Conservation (phyloP, 2,888 invertebrate species). For the Phragmatobia fuliginosa region DNA sequence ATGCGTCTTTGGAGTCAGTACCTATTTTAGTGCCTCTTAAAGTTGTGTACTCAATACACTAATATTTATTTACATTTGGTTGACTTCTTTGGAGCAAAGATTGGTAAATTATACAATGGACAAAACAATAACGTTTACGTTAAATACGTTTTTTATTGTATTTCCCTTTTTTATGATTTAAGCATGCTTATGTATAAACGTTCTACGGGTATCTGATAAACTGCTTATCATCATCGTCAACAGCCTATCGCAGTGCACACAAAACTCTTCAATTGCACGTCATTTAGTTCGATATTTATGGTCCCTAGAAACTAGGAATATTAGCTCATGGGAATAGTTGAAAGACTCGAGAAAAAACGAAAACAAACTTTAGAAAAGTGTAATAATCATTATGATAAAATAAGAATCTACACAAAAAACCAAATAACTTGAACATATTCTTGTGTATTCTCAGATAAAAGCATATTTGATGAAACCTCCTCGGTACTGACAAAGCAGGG, state of each 20-base stretch:
- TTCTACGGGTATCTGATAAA: neutral
- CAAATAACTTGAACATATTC: too few species aligned
- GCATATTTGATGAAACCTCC: neutral
- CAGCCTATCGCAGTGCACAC: too few species aligned
- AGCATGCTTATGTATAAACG: neutral
- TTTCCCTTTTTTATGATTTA: neutral
- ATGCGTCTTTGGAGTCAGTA: slow-evolving; percentile 22
- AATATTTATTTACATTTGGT: neutral
- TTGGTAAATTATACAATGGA: neutral
- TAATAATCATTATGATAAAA: too few species aligned
- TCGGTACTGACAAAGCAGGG: neutral
- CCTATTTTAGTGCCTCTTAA: slow-evolving; percentile 30
- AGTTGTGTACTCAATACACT: slow-evolving; percentile 12
- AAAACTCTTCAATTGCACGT: too few species aligned
- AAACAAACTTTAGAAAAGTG: neutral
- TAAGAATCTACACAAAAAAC: neutral
- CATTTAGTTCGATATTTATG: too few species aligned
- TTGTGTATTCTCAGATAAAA: neutral
- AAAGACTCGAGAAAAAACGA: neutral
- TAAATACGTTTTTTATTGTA: neutral
- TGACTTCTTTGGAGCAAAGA: neutral
- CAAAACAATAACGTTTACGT: neutral
- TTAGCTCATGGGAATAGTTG: neutral
- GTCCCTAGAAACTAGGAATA: too few species aligned
- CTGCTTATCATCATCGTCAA: neutral